phyloP scores from a whole-genome alignment of 1,140 invertebrate species.

The Meloidogyne chitwoodi region DNA sequence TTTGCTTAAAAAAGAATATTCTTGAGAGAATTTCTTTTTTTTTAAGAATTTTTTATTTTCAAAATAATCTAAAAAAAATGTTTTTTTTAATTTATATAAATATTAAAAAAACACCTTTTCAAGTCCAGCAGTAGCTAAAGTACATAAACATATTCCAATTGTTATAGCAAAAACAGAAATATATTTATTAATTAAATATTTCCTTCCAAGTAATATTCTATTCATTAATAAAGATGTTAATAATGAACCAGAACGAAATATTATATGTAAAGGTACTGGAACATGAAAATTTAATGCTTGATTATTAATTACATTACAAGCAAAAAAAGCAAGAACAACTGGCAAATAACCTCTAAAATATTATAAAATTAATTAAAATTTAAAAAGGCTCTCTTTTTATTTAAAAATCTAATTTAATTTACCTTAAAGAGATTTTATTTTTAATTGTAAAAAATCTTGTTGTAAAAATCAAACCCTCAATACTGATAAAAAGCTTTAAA shows the following conservation, averaged over 20 bases:
- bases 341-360: slow-evolving; percentile 74
- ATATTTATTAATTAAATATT: slow-evolving; percentile 80
- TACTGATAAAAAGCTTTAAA: slow-evolving; percentile 72
- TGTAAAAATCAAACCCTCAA: slow-evolving; percentile 84
- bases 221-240: slow-evolving; percentile 95
- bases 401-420: too few species aligned
- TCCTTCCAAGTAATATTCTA: slow-evolving; percentile 78
- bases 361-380: slow-evolving; percentile 30
- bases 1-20: too few species aligned
- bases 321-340: slow-evolving; percentile 83
- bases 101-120: too few species aligned
- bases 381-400: neutral
- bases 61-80: too few species aligned
- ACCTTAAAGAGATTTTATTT: slow-evolving; percentile 66
- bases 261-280: slow-evolving; percentile 95
- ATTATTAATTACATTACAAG: slow-evolving; percentile 88
- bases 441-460: slow-evolving; percentile 77
- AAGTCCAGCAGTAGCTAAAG: slow-evolving; percentile 70
- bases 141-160: slow-evolving; percentile 82
- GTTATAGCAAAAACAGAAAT: slow-evolving; percentile 87
- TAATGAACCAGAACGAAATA: slow-evolving; percentile 89
- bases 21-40: too few species aligned
- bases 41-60: too few species aligned
- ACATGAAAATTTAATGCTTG: slow-evolving; percentile 94
- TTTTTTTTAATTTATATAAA: too few species aligned